Evolutionary conservation across 2,113 vertebrate species (phyloP).

Genomic region (Thamnophis sirtalis): DNA sequence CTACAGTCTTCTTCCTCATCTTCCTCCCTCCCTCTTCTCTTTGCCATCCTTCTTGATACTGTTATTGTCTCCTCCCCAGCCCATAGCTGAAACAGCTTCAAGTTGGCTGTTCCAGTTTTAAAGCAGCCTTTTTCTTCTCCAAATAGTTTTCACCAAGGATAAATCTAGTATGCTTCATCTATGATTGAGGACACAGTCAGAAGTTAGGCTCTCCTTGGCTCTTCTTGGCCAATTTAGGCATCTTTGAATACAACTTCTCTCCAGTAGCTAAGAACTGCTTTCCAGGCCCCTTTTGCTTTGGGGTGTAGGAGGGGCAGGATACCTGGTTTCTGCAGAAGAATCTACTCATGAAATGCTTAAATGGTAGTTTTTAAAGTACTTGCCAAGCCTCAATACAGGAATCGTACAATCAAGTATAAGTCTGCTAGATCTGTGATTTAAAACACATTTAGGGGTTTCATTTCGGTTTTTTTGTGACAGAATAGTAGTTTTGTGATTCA

Average conservation of each 20-base stretch:
- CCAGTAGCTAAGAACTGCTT: neutral
- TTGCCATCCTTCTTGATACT: neutral
- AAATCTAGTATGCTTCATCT: neutral
- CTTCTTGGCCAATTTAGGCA: neutral
- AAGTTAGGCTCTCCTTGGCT: neutral
- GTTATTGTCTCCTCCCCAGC: neutral
- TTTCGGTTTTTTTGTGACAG: no score
- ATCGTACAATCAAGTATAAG: neutral
- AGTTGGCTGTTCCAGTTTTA: neutral
- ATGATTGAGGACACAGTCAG: neutral
- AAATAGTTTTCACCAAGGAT: neutral
- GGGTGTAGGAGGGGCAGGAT: neutral
- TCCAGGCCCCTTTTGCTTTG: neutral
- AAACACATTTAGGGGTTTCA: neutral
- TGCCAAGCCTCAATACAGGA: neutral
- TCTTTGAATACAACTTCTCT: neutral
- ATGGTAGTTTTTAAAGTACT: neutral
- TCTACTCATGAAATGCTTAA: neutral
- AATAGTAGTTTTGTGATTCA: neutral
- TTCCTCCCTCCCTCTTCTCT: neutral
- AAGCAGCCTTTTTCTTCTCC: neutral
- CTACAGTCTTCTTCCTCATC: neutral
- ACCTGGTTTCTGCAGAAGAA: neutral
- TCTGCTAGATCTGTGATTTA: neutral
- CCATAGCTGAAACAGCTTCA: neutral